phyloP scores from a whole-genome alignment of 2,113 vertebrate species.

The Rhombomys opimus region DNA sequence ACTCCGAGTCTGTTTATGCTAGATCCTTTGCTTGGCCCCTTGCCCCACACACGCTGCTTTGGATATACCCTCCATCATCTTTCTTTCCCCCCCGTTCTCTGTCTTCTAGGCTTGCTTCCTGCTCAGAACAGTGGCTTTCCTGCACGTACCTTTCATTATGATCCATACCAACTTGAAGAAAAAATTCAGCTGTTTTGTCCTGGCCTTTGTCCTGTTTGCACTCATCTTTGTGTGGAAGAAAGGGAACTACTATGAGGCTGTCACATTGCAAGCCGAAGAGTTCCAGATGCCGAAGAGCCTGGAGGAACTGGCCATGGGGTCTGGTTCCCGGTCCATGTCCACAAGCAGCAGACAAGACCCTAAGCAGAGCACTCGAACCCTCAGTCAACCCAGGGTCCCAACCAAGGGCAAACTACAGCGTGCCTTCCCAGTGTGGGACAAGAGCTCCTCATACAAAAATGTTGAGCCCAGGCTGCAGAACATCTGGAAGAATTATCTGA shows the following conservation, averaged over 20 bases:
- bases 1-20: background rate
- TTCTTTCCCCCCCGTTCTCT: constrained; percentile 35
- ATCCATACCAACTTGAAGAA: constrained; percentile 86
- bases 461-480: constrained; percentile 85
- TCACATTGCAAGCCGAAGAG: constrained; percentile 73
- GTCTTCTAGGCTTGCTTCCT: constrained; percentile 77
- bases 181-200: constrained; percentile 81
- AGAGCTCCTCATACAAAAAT: constrained; percentile 87
- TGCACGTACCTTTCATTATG: constrained; percentile 84
- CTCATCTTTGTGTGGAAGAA: constrained; percentile 87
- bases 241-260: constrained; percentile 79
- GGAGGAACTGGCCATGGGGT: constrained; percentile 56
- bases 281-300: constrained; percentile 56
- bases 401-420: constrained; percentile 64
- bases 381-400: background rate
- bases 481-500: constrained; percentile 84
- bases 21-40: background rate
- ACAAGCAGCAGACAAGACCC: constrained; percentile 10
- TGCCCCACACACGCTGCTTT: background rate
- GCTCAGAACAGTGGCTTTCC: constrained; percentile 25
- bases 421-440: constrained; percentile 86
- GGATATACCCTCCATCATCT: constrained; percentile 6
- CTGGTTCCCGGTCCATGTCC: constrained; percentile 42
- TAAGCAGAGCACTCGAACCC: background rate
- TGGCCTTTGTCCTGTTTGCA: constrained; percentile 84